A percentile compares a stretch with the other conserved stretches of the same genome.
phyloP scores from a whole-genome alignment of 2,113 vertebrate genomes.

The Mohoua ochrocephala region DNA sequence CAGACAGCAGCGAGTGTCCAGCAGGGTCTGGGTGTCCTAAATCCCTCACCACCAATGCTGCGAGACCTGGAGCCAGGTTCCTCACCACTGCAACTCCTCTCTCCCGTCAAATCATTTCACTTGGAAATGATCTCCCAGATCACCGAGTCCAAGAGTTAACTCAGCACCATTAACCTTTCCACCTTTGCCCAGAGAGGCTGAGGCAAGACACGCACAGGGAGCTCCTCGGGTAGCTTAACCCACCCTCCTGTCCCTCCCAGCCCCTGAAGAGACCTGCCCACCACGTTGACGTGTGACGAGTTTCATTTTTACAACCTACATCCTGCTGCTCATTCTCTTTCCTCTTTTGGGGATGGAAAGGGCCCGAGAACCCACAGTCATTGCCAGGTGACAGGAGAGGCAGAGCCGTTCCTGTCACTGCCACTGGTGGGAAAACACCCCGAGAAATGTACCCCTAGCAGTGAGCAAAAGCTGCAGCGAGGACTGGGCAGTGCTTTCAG shows the following conservation, averaged over 20 bases:
- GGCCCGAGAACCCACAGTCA: fast-evolving
- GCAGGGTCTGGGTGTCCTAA: neutral
- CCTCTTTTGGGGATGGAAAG: neutral
- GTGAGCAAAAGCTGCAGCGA: neutral
- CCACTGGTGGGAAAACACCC: neutral
- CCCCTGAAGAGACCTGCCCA: neutral
- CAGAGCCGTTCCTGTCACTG: neutral
- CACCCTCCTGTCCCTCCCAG: neutral
- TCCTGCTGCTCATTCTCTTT: neutral
- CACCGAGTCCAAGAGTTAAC: neutral
- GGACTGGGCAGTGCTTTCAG: neutral
- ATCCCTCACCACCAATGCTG: fast-evolving
- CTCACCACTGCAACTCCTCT: neutral
- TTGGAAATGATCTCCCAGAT: neutral
- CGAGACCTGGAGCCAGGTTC: neutral
- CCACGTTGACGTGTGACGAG: fast-evolving
- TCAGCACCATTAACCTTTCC: neutral
- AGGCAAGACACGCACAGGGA: neutral
- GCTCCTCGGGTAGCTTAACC: neutral
- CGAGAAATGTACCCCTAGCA: neutral
- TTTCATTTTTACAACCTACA: neutral
- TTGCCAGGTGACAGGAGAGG: neutral
- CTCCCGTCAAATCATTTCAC: neutral
- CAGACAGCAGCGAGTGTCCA: neutral
- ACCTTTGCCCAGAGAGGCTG: neutral